A percentile compares a stretch with the other conserved stretches of the same genome.
phyloP scores from a whole-genome alignment of 2,113 vertebrate genomes.

The Butorides virescens region DNA sequence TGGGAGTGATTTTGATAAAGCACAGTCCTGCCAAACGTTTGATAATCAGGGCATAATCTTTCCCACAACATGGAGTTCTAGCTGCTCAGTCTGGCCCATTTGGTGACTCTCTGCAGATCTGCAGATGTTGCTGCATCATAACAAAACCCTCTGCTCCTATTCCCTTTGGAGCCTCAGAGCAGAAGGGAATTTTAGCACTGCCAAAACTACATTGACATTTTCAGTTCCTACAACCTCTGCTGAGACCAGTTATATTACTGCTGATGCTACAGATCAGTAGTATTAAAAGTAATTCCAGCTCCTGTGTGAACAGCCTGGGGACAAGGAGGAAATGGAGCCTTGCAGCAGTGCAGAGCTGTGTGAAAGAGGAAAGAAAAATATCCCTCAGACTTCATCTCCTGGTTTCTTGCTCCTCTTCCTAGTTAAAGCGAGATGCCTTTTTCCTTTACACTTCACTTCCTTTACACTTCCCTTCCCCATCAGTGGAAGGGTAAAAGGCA shows the following conservation, averaged over 20 bases:
- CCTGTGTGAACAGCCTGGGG: neutral
- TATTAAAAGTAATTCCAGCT: neutral
- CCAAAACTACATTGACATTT: neutral
- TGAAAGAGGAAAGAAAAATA: neutral
- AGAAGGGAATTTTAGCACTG: neutral
- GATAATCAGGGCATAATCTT: slow-evolving; percentile 27
- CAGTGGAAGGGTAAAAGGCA: neutral
- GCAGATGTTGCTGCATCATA: slow-evolving; percentile 17
- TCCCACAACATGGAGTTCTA: slow-evolving; percentile 17
- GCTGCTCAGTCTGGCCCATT: neutral
- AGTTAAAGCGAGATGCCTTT: neutral
- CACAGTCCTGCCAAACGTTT: slow-evolving; percentile 19
- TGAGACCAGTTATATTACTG: neutral
- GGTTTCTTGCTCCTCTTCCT: neutral
- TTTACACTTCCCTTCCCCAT: neutral
- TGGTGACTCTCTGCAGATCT: slow-evolving; percentile 18
- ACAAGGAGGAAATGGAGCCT: neutral
- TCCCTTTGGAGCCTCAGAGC: neutral
- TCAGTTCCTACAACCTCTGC: neutral
- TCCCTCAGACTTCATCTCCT: neutral
- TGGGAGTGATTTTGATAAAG: slow-evolving; percentile 26
- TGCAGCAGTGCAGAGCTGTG: neutral
- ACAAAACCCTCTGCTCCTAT: slow-evolving; percentile 20
- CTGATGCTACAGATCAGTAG: neutral
- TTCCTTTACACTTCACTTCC: neutral